Evolutionary conservation across 2,888 invertebrate species (phyloP), one percentile per base, ranked within the genome.

Genomic region (Hymenopus coronatus): DNA sequence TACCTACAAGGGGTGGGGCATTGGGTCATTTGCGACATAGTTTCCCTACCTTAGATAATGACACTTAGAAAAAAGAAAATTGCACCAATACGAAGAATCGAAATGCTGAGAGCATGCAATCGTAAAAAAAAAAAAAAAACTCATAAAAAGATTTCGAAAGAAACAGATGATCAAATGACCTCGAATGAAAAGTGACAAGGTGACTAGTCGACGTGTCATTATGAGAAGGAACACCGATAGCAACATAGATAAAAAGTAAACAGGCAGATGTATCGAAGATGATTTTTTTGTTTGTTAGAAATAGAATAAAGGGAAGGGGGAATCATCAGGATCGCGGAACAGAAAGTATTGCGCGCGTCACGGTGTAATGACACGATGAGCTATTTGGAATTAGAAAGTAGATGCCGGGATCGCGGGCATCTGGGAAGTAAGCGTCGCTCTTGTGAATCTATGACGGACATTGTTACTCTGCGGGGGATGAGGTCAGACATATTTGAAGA

Each of bases 321-420:
- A 70, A 20, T 20, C 20, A 70, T 70, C 54, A 25, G 54, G 54
- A 70, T 70, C 20, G 54, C 54, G 15, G 54, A 70, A 70, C 54
- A 20, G 25, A 70, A 70, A 20, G 82, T 87, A 82, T n/a, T 87
- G 86, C 86, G 86, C 88, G 88, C 88, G 88, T 86, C 88, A 84
- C 85, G 27, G 14, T n/a, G 81, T 84, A 84, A 25, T 88, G 33
- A 28, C 40, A 70, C 87, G 33, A 33, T 28, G 27, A 83, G 88
- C 28, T 70, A 88, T 88, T 84, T 85, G 84, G 84, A 88, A 70
- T 81, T 81, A 70, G 86, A 86, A 86, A 86, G 82, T 40, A 25
- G 28, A 33, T 28, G n/a, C 87, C 30, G 82, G 30, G 70, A 28
- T 46, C 30, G 28, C 81, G 25, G 28, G 27, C 54, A 54, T 20